Percentiles rank a stretch among this genome's conserved stretches.
Evolutionary conservation across 2,888 invertebrate species (phyloP).

Genomic region (Stenotaenia linearis): DNA sequence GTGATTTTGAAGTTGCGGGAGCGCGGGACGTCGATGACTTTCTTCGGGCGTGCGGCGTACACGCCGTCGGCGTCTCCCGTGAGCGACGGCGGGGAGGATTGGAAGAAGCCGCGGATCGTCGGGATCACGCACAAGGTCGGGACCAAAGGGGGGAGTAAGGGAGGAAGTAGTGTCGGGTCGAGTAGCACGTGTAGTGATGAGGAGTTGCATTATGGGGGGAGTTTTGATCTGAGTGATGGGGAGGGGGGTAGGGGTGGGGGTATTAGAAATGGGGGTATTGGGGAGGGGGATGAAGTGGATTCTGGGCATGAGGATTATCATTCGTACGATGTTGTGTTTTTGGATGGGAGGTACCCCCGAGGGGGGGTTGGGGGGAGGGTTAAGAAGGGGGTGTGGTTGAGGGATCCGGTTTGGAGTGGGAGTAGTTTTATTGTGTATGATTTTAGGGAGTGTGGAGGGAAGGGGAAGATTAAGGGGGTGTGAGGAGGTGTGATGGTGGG

Average conservation of each 20-base stretch:
- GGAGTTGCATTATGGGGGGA: background rate
- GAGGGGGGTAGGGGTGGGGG: background rate
- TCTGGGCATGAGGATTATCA: background rate
- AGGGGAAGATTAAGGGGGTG: conserved; percentile 31
- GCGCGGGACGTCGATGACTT: conserved; percentile 81
- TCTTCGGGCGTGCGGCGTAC: conserved; percentile 65
- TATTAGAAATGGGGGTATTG: too few species aligned
- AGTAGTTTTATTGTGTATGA: conserved; percentile 38
- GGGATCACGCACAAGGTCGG: conserved; percentile 24
- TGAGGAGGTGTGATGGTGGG: too few species aligned
- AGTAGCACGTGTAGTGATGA: conserved; percentile 27
- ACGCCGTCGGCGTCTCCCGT: background rate
- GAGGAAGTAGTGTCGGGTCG: background rate
- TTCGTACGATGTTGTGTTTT: conserved; percentile 26
- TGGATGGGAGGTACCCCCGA: background rate
- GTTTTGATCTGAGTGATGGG: background rate
- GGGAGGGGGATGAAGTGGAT: background rate
- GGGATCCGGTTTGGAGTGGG: conserved; percentile 35
- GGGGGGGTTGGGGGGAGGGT: conserved; percentile 35
- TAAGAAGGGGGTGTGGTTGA: conserved; percentile 35
- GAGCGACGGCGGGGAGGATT: background rate
- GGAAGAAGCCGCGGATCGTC: conserved; percentile 33
- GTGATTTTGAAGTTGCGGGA: conserved; percentile 79
- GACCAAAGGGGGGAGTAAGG: background rate
- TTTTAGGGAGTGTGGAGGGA: conserved; percentile 38